Base-by-base conservation (phyloP, 2,113 vertebrate species). In the Corythoichthys haematopterus region DNA sequence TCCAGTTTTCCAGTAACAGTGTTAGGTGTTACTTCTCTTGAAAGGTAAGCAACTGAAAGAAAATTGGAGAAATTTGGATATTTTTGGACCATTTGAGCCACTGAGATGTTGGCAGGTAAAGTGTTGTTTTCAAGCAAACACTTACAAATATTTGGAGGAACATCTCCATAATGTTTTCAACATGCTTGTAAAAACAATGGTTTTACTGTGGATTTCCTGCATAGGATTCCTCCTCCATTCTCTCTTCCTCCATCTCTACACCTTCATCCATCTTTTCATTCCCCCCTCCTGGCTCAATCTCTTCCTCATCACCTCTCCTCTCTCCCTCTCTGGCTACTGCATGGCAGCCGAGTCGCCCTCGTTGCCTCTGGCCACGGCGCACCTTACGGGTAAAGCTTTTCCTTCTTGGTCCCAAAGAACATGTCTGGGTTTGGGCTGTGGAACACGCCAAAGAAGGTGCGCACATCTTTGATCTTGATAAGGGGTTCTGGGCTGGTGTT, bases 201-300 rank as follows among this genome's bases (percentile, higher is more conserved):
- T 48, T 59, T 6, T 75, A 87, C 77, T 78, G 75, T 45, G 62
- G 62, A 71, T 67, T 57, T 55, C 11, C 62, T 40, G 68, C 56
- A 33, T 13, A 45, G 8, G 9, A 33, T 51, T 77, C 84, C 28
- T 83, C 85, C 43, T 86, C 82, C 85, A 82, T 84, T 47, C 11
- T 68, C 58, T 86, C 86, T 43, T 80, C 84, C 0, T 73, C 62
- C 55, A 64, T 66, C 48, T 80, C 81, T 4, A 63, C 1, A 8
- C 71, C 78, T 64, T 83, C 83, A 35, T 86, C 84, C 84, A 84
- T 85, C 68, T 36, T 84, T 65, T 85, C 83, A 5, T 76, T 84
- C 16, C n/a, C 50, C 20, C 35, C 33, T 13, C 2, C 56, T 9
- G 69, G 68, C 59, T 71, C 76, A 11, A 36, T 38, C 57, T 74